A percentile compares a stretch with the other conserved stretches of the same genome.
Evolutionary conservation across 2,113 vertebrate genomes (phyloP).

Genomic region (Glaucomys volans): DNA sequence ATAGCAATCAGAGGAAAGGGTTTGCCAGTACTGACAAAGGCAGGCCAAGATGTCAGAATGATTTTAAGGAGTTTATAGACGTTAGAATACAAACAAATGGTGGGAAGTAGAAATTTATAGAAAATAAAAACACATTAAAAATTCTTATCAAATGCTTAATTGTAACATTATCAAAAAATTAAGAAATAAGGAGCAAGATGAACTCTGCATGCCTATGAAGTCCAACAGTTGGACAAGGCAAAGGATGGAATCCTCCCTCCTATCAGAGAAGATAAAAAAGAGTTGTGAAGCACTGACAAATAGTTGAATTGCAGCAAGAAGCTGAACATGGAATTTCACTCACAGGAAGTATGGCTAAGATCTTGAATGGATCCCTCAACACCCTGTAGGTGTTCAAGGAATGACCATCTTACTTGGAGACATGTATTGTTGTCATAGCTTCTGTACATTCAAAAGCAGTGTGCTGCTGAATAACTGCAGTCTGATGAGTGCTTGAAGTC

Average conservation of each 20-base stretch:
- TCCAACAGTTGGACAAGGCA: background rate
- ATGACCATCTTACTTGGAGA: background rate
- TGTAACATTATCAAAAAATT: background rate
- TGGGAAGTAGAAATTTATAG: background rate
- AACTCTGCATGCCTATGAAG: background rate
- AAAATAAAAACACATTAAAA: background rate
- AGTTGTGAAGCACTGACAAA: background rate
- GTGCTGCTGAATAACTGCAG: background rate
- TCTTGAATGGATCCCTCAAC: background rate
- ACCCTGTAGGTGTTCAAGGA: background rate
- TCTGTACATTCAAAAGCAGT: background rate
- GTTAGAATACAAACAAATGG: background rate
- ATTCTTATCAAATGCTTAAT: background rate
- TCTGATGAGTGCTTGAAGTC: background rate
- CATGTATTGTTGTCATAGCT: background rate
- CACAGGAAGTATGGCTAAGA: background rate
- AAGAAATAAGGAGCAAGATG: background rate
- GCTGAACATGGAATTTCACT: background rate
- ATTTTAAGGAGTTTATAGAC: background rate
- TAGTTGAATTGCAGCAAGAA: background rate
- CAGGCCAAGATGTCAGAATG: background rate
- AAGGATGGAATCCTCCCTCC: background rate
- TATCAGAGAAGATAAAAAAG: background rate
- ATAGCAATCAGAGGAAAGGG: background rate
- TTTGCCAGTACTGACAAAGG: background rate